Evolutionary conservation across 2,888 invertebrate genomes (phyloP).

Genomic region (Acleris sparsana): DNA sequence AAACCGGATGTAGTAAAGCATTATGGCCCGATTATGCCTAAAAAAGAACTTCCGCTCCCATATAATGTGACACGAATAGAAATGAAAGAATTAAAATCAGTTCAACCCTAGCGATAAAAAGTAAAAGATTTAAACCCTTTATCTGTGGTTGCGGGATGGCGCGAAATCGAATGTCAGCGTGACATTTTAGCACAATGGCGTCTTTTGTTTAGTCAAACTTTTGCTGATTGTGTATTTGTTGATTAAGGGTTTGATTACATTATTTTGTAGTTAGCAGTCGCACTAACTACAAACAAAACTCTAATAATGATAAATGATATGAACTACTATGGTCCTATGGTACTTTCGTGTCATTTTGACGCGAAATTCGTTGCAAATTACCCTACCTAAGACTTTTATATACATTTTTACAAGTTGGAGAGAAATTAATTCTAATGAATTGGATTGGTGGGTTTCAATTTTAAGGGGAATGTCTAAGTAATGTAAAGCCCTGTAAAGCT

Average conservation of each 20-base stretch:
- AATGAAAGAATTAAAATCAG: constrained; percentile 33
- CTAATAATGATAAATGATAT: too few relatives aligned
- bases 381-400: too few relatives aligned
- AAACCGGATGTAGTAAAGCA: constrained; percentile 33
- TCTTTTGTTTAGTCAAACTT: neutral
- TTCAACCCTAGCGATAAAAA: constrained; percentile 31
- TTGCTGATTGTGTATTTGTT: neutral
- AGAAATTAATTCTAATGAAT: too few relatives aligned
- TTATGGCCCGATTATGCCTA: constrained; percentile 32
- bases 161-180: constrained; percentile 30
- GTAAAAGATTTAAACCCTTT: constrained; percentile 29
- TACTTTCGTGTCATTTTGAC: too few relatives aligned
- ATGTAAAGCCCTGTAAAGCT: too few relatives aligned
- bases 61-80: constrained; percentile 32
- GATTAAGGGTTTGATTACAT: neutral
- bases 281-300: too few relatives aligned
- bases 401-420: too few relatives aligned
- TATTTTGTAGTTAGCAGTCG: neutral
- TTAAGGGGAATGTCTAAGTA: too few relatives aligned
- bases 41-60: constrained; percentile 31
- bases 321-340: too few relatives aligned
- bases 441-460: too few relatives aligned
- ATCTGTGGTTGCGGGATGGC: constrained; percentile 32
- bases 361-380: too few relatives aligned
- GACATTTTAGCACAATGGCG: constrained; percentile 27